Evolutionary conservation across 2,113 vertebrate species (phyloP).

Genomic region (Hyperopisus bebe): DNA sequence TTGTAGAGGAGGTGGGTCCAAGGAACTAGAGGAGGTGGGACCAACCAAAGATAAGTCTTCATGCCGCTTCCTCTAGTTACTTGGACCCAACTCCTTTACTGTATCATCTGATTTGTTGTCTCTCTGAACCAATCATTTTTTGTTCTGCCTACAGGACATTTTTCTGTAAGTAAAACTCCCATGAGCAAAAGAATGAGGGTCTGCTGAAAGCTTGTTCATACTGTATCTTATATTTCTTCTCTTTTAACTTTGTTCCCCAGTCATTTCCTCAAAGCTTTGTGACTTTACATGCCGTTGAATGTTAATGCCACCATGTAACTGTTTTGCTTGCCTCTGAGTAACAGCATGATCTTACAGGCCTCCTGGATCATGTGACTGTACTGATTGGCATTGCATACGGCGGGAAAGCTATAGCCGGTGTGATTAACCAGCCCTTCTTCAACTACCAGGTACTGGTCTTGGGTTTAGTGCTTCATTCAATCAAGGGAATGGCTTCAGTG

Average conservation of each 20-base stretch:
- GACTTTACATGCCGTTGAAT: not conserved
- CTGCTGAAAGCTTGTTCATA: not conserved
- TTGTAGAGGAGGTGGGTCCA: not conserved
- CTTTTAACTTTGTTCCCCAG: not conserved
- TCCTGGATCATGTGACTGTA: slow-evolving; percentile 92
- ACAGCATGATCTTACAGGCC: slow-evolving; percentile 58
- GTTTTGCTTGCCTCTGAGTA: not conserved
- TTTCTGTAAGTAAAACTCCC: not conserved
- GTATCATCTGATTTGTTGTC: not conserved
- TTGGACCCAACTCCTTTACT: not conserved
- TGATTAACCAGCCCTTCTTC: slow-evolving; percentile 97
- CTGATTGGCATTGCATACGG: slow-evolving; percentile 89
- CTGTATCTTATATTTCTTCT: not conserved
- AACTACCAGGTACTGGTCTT: slow-evolving; percentile 84
- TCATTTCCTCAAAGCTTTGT: not conserved
- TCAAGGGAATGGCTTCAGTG: not conserved
- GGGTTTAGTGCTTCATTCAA: not conserved
- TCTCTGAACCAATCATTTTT: not conserved
- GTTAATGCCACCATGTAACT: not conserved
- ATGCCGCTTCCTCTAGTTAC: not conserved
- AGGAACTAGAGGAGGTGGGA: not conserved
- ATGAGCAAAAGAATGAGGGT: not conserved
- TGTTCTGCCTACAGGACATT: not conserved
- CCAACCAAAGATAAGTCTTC: not conserved
- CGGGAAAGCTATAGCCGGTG: slow-evolving; percentile 89